Evolutionary conservation across 1,140 invertebrate genomes (phyloP).

Genomic region (Drosophila equinoxialis): DNA sequence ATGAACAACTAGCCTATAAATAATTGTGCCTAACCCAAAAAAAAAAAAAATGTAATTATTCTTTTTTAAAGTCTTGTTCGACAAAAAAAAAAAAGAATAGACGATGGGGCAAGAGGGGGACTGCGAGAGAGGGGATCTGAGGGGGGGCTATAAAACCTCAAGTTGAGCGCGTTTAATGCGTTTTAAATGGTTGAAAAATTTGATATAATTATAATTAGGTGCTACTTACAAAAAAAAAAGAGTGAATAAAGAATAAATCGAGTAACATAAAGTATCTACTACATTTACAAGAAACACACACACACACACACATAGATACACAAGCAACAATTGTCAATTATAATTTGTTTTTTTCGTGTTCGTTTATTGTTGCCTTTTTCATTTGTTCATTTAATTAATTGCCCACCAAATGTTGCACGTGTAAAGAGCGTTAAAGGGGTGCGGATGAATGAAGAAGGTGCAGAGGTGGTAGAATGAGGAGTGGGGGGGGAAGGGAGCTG

Average conservation of each 20-base stretch:
- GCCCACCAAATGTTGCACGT: constrained; percentile 58
- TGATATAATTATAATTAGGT: constrained; percentile 79
- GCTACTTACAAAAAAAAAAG: constrained; percentile 41
- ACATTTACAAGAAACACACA: constrained; percentile 30
- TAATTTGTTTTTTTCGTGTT: constrained; percentile 1
- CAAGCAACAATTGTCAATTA: constrained; percentile 70
- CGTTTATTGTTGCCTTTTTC: constrained; percentile 23
- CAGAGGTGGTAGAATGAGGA: too few species aligned
- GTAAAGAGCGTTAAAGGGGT: constrained; percentile 17
- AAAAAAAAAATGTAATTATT: constrained; percentile 56
- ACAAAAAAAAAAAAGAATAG: constrained; percentile 4
- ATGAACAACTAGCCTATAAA: constrained; percentile 49
- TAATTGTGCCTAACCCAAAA: constrained; percentile 61
- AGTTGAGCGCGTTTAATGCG: constrained; percentile 73
- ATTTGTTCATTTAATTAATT: constrained; percentile 64
- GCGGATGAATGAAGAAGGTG: neutral
- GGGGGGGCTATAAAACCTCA: neutral
- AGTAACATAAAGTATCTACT: constrained; percentile 44
- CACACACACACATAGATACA: constrained; percentile 19
- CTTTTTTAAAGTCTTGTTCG: constrained; percentile 16
- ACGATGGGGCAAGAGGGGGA: neutral
- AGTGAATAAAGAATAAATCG: constrained; percentile 60
- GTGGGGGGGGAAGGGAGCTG: too few species aligned
- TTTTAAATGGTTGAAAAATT: constrained; percentile 81
- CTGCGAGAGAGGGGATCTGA: too few species aligned